These are phyloP conservation scores for Craseonycteris thonglongyai DNA, from an alignment of 2,113 vertebrate species.

Conservation along the genomic window DNA sequence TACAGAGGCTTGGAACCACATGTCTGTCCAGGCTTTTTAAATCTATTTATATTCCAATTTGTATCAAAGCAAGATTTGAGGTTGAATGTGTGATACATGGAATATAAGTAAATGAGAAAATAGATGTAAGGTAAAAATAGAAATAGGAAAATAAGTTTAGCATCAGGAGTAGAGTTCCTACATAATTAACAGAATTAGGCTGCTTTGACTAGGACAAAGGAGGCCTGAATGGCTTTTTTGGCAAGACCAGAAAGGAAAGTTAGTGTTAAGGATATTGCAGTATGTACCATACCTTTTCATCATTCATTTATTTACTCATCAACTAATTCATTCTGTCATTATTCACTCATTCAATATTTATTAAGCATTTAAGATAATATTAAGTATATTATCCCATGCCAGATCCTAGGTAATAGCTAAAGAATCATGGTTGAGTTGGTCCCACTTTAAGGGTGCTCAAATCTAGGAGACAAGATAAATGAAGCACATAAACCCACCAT, in stretches of 20 bases:
- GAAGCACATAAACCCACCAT: background rate
- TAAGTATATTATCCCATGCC: background rate
- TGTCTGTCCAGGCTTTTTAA: background rate
- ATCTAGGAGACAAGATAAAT: background rate
- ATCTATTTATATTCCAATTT: conserved; percentile 20
- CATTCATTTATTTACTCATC: background rate
- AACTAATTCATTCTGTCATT: background rate
- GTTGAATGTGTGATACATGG: background rate
- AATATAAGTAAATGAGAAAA: conserved; percentile 28
- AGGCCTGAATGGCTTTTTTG: background rate
- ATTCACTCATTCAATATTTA: background rate
- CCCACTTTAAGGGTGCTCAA: background rate
- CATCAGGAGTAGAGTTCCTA: background rate
- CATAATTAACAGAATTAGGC: background rate
- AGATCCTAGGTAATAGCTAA: background rate
- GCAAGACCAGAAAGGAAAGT: background rate
- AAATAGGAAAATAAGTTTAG: conserved; percentile 6
- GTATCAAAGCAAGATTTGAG: conserved; percentile 1
- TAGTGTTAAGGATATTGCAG: background rate
- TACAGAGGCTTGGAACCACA: background rate
- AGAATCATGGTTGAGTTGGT: background rate
- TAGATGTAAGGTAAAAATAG: background rate
- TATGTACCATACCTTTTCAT: background rate
- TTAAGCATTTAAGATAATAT: background rate
- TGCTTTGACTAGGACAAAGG: background rate